A percentile compares a stretch with the other conserved stretches of the same genome.
Evolutionary conservation across 1,140 invertebrate genomes (phyloP).

Genomic region (Drosophila truncata): DNA sequence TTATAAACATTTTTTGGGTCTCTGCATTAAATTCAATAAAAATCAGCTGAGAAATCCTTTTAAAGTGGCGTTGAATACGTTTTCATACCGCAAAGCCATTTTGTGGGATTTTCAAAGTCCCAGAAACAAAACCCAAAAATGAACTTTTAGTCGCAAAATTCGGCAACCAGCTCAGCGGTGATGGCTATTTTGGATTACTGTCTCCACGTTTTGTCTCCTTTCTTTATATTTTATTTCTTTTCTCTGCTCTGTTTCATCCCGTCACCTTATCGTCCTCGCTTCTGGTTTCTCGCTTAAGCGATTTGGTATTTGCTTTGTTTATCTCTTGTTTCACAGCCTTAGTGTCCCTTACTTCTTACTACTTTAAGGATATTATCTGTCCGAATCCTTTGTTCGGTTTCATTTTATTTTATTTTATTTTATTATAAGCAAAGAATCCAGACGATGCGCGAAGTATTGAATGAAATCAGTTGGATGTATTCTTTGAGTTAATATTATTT

Average conservation of each 20-base stretch:
- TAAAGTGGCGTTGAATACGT: constrained; percentile 26
- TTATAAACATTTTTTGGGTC: neutral
- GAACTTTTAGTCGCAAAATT: constrained; percentile 49
- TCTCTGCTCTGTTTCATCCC: neutral
- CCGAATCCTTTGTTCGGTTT: constrained; percentile 39
- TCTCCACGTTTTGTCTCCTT: neutral
- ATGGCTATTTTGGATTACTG: constrained; percentile 37
- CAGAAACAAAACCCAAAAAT: constrained; percentile 21
- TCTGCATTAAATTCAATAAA: constrained; percentile 68
- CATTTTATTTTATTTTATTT: neutral
- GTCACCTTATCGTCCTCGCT: constrained; percentile 4
- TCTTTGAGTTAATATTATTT: constrained; percentile 7
- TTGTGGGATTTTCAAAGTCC: constrained; percentile 49
- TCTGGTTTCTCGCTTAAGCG: constrained; percentile 10
- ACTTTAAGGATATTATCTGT: constrained; percentile 53
- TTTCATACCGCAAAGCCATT: constrained; percentile 32
- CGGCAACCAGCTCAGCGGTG: constrained; percentile 28
- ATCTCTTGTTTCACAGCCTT: constrained; percentile 49
- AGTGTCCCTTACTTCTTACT: constrained; percentile 46
- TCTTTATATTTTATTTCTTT: constrained; percentile 5
- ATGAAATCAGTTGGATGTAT: constrained; percentile 20
- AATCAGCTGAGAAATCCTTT: constrained; percentile 66
- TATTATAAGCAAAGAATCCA: constrained; percentile 37
- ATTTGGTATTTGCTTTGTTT: constrained; percentile 51
- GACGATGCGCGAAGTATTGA: constrained; percentile 37